These are phyloP conservation scores for Philotrypesis tridentata DNA, from an alignment of 1,140 invertebrate species.

Conservation along the genomic window DNA sequence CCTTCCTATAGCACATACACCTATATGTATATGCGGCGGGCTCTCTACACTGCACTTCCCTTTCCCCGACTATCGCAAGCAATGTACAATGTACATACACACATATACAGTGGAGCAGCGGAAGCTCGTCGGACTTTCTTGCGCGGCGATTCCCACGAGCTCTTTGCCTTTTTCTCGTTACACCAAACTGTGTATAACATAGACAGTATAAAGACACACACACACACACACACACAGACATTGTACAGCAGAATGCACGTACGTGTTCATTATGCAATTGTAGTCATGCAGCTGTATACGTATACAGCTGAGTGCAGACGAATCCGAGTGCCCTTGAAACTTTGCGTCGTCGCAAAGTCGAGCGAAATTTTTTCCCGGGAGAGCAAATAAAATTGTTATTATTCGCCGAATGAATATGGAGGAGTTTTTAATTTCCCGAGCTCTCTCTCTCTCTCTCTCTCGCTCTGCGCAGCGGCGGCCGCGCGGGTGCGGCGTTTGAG, in stretches of 20 bases:
- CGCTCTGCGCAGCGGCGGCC: too few relatives aligned
- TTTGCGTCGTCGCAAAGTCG: neutral
- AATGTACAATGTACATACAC: too few relatives aligned
- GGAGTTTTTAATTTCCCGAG: conserved; percentile 32
- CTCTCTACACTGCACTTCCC: neutral
- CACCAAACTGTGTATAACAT: neutral
- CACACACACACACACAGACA: too few relatives aligned
- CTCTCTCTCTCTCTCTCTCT: neutral
- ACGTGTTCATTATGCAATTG: too few relatives aligned
- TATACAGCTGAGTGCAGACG: neutral
- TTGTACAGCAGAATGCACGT: too few relatives aligned
- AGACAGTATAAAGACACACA: too few relatives aligned
- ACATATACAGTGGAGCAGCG: neutral
- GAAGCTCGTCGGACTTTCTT: conserved; percentile 18
- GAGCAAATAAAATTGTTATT: conserved; percentile 33
- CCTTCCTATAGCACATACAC: neutral
- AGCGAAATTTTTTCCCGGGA: neutral
- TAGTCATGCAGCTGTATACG: neutral
- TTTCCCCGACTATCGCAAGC: neutral
- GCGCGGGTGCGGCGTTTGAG: neutral
- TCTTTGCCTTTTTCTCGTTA: conserved; percentile 17
- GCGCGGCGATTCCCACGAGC: conserved; percentile 38
- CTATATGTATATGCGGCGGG: neutral
- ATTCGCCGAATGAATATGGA: conserved; percentile 39
- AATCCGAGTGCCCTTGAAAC: conserved; percentile 31